Percentiles rank a stretch among this genome's conserved stretches.
phyloP scores from a whole-genome alignment of 1,140 invertebrate species.

The Leptopilina boulardi region DNA sequence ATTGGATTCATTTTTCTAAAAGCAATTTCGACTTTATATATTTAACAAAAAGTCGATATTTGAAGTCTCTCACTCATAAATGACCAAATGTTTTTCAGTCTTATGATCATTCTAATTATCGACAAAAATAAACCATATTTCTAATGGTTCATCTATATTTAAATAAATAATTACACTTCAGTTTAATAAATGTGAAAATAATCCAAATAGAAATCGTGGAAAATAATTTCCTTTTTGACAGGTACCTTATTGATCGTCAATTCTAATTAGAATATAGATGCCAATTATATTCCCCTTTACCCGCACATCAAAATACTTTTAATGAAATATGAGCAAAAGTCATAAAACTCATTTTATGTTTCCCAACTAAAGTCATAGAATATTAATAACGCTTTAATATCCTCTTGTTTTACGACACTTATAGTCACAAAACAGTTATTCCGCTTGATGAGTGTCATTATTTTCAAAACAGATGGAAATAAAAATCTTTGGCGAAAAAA shows the following conservation, averaged over 20 bases:
- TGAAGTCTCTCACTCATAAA: neutral
- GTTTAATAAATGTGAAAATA: too few relatives aligned
- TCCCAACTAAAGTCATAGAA: slow-evolving; percentile 4
- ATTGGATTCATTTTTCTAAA: neutral
- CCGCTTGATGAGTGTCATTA: neutral
- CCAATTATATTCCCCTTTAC: slow-evolving; percentile 33
- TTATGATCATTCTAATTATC: neutral
- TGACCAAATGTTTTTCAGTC: slow-evolving; percentile 11
- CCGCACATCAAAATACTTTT: slow-evolving; percentile 39
- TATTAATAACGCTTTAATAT: slow-evolving; percentile 4
- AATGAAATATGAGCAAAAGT: slow-evolving; percentile 26
- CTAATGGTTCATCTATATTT: too few relatives aligned
- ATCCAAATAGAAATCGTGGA: too few relatives aligned
- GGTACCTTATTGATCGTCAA: neutral
- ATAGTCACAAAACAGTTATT: slow-evolving; percentile 12
- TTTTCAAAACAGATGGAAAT: neutral
- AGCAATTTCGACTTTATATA: neutral
- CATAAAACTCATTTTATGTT: slow-evolving; percentile 11
- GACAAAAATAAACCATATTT: too few relatives aligned
- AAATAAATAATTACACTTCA: too few relatives aligned
- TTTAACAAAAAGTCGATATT: slow-evolving; percentile 5
- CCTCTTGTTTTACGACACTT: neutral
- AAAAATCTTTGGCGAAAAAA: neutral
- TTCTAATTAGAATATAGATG: neutral
- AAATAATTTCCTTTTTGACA: neutral